Base-by-base conservation (phyloP, 2,797 vertebrate genomes). In the Sebastes minor region DNA sequence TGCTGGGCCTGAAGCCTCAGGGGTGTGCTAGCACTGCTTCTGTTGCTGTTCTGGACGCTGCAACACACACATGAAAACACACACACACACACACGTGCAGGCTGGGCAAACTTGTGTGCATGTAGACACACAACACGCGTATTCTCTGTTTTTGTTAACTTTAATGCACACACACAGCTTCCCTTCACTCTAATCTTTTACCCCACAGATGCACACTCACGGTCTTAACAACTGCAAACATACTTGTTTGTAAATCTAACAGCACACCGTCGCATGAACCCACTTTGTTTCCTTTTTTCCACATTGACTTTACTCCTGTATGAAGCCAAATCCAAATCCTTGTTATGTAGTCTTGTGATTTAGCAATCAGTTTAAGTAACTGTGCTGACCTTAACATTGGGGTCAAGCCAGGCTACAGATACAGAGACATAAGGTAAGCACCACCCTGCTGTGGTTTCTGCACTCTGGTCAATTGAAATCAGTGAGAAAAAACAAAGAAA, bases 1-100 rank as follows among this genome's bases (percentile, higher is more conserved):
- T 88, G 85, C 90, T 61, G 77, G 85, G 82, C 71, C 82, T 56
- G 56, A 62, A 89, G 89, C 92, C 92, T 93, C 89, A 33, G 81
- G 91, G 89, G 93, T 77, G 78, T 69, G 80, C 77, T 71, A 57
- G 81, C 62, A n/a, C 79, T 81, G 86, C 89, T 86, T 86, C 91
- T 88, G 87, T 78, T 82, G 86, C 81, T 77, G 82, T 65, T 90
- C 86, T 87, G 82, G 71, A 84, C 38, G 23, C 77, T 56, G 70
- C 78, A 84, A 32, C 76, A 71, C 76, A 64, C 63, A 83, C 49
- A 52, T n/a, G 20, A 3, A 76, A 28, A 83, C 25, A 52, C 61
- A 62, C 22, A 46, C 61, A 62, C 22, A 46, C 61, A 63, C 22
- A 53, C 68, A 74, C 9, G 20, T 10, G 46, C 67, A 68, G 49